Base-by-base conservation (phyloP, 2,113 vertebrate species). In the Onychostoma macrolepis region DNA sequence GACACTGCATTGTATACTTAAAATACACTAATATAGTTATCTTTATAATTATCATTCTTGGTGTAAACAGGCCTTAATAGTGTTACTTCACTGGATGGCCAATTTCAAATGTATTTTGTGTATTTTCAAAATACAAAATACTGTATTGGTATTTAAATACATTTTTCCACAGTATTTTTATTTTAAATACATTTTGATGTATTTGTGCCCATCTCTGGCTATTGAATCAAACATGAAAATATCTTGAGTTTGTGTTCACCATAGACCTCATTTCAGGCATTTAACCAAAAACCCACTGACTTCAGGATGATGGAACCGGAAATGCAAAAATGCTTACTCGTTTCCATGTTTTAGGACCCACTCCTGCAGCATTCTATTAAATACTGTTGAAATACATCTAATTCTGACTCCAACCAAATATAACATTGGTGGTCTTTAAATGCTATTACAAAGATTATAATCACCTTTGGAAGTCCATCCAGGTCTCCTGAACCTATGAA, bases 391-490 rank as follows among this genome's bases (percentile, higher is more conserved):
- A 76, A 48, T 26, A 15, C 0, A 26, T 75, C 15, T 69, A 19
- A 81, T 30, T 6, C 8, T 17, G 8, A 36, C 13, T 19, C 6
- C 53, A 56, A 56, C 45, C 3, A 30, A 61, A 48, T 41, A 85
- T 19, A 63, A 79, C 2, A 10, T 19, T 43, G 17, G 21, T 24
- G 33, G 65, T 36, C 48, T 24, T 8, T 28, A 6, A 61, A n/a
- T 10, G 6, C 4, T 61, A 5, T 72, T 72, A n/a, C 21, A 80
- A 33, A 41, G 19, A 58, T 26, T 84, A 58, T 17, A 72, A 93
- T 97, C 92, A 99, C 98, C 97, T 99, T 99, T 94, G 98, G 97
- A 95, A 99, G 96, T 95, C 97, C 98, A 92, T 99, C 98, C 96
- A 99, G 96, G 92, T 99, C 98, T 86, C 97, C 97, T 93, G 98